Base-by-base conservation (phyloP, 2,888 invertebrate genomes). In the Drosophila antonietae region DNA sequence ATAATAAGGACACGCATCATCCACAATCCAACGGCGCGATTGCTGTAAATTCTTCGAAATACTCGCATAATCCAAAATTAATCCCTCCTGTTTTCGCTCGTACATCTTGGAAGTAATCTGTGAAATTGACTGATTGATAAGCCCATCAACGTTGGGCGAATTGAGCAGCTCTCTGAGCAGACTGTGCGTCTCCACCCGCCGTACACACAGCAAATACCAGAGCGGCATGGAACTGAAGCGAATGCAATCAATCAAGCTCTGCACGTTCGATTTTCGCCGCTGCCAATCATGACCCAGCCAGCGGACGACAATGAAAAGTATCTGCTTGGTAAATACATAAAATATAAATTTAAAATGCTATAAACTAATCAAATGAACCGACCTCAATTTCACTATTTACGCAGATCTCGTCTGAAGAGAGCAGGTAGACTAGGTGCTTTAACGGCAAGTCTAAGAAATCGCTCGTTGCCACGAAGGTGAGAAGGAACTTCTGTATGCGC, bases 211-310 rank as follows among this genome's bases (percentile, higher is more conserved):
- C 46, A 97, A 93, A 89, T 96, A 96, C 95, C 96, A 96, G 0
- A 96, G 95, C 0, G 96, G 95, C 84, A 97, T 95, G 39, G 96
- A 94, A 0, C 96, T 95, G 88, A 97, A 97, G 23, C 96, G 94
- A 0, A 97, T 94, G 90, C 96, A 96, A 2, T 93, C 93, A 93
- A 97, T 93, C 3, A 97, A 93, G 2, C 95, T 94, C 1, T 94
- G 92, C 15, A 95, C 93, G 76, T 93, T 88, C 31, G 93, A 91
- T 23, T 94, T 93, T 2, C 97, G 93, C 0, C 93, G 91, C 0
- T 93, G 81, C 96, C 96, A 96, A 84, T 96, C 94, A 63, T 95
- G 94, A 89, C 95, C 95, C 51, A 97, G 89, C 97, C 97, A 97
- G 31, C 96, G 94, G 0, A 96, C 95, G 0, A 95, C 96, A 0